Percentiles rank a stretch among this genome's conserved stretches.
Evolutionary conservation across 1,140 invertebrate species (phyloP).

Genomic region (Solenopsis invicta): DNA sequence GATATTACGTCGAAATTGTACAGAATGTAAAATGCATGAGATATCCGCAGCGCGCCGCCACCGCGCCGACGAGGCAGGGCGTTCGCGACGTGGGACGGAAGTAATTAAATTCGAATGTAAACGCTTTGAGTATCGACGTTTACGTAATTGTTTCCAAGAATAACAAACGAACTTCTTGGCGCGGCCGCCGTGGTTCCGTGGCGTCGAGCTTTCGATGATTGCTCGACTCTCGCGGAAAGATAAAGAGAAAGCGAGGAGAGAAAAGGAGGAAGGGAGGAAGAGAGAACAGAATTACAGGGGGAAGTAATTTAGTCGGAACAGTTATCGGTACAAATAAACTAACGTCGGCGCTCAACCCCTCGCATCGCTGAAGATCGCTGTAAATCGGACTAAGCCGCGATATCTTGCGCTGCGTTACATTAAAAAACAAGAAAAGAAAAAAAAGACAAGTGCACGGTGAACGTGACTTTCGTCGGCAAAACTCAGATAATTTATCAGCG

Average conservation of each 20-base stretch:
- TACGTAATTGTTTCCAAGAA: constrained; percentile 45
- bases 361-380: constrained; percentile 8
- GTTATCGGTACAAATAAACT: constrained; percentile 66
- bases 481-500: constrained; percentile 34
- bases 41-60: neutral
- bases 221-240: constrained; percentile 14
- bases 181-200: neutral
- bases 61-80: neutral
- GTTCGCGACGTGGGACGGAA: constrained; percentile 1
- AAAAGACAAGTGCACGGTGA: neutral
- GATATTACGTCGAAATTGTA: constrained; percentile 53
- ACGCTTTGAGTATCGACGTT: constrained; percentile 45
- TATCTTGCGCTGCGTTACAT: constrained; percentile 11
- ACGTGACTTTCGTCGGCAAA: constrained; percentile 51
- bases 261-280: neutral
- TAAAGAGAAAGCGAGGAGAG: constrained; percentile 14
- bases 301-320: constrained; percentile 63
- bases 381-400: constrained; percentile 40
- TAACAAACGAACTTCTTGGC: constrained; percentile 53
- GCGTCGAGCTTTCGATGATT: constrained; percentile 41
- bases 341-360: neutral
- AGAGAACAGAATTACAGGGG: constrained; percentile 42
- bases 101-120: constrained; percentile 58
- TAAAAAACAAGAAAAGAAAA: neutral
- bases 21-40: constrained; percentile 57